These are phyloP conservation scores for Donacobius atricapilla DNA, from an alignment of 2,113 vertebrate genomes.

Conservation along the genomic window DNA sequence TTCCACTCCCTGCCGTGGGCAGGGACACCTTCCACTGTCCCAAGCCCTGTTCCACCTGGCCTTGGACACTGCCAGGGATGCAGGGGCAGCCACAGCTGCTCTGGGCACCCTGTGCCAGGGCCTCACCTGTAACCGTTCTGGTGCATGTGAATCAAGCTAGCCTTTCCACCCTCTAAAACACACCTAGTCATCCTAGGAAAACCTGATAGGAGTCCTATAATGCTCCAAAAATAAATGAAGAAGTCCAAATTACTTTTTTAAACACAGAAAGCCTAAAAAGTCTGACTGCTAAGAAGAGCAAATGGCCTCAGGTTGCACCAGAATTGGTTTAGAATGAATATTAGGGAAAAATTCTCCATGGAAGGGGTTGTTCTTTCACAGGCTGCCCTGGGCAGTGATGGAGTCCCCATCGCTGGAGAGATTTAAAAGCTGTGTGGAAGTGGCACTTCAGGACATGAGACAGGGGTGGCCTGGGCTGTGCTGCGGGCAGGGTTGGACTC, in stretches of 20 bases:
- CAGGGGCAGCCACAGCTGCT: not conserved
- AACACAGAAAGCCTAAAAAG: not conserved
- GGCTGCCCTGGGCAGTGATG: not conserved
- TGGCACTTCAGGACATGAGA: not conserved
- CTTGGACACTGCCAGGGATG: not conserved
- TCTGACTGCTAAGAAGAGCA: fast-evolving
- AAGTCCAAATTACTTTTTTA: not conserved
- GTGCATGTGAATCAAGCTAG: not conserved
- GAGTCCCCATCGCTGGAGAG: not conserved
- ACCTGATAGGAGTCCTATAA: not conserved
- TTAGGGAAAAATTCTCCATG: not conserved
- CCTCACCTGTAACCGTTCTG: not conserved
- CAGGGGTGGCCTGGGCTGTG: not conserved
- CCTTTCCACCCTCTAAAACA: not conserved
- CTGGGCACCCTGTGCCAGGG: not conserved
- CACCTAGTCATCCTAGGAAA: not conserved
- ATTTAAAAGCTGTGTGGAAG: fast-evolving
- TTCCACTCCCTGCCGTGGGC: not conserved
- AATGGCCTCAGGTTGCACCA: not conserved
- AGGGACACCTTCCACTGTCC: not conserved
- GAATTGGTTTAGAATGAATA: not conserved
- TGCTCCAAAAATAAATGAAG: not conserved
- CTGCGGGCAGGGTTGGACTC: no score
- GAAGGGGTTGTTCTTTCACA: not conserved
- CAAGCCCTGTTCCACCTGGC: fast-evolving